Evolutionary conservation across 2,888 invertebrate species (phyloP).

Genomic region (Deilephila elpenor): DNA sequence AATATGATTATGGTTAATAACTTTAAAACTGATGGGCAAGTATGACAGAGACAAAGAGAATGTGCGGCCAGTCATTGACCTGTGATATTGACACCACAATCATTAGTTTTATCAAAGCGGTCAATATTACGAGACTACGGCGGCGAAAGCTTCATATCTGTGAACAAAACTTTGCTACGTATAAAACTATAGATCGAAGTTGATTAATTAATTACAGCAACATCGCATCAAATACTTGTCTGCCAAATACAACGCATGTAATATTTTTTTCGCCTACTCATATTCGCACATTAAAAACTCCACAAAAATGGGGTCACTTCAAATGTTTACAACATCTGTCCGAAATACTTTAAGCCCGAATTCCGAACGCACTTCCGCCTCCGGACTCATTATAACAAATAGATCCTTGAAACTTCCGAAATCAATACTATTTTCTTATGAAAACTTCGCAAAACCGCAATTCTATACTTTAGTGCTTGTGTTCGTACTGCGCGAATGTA

Average conservation of each 20-base stretch:
- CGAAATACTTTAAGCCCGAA: not conserved
- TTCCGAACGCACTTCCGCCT: not conserved
- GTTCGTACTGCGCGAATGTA: not conserved
- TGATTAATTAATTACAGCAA: constrained; percentile 3
- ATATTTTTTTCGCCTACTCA: not conserved
- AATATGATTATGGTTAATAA: too few relatives aligned
- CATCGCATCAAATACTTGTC: not conserved
- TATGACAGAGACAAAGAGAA: too few relatives aligned
- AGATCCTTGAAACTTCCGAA: not conserved
- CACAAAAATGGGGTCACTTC: not conserved
- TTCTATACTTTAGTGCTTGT: not conserved
- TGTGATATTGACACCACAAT: too few relatives aligned
- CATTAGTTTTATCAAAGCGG: too few relatives aligned
- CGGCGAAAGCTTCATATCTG: too few relatives aligned
- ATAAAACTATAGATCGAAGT: too few relatives aligned
- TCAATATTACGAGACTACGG: too few relatives aligned
- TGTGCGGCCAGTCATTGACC: too few relatives aligned
- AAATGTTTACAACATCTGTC: constrained; percentile 8
- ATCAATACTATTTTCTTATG: constrained; percentile 21
- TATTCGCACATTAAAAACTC: not conserved
- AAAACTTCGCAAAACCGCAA: constrained; percentile 22
- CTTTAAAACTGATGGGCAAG: too few relatives aligned
- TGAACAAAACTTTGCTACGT: too few relatives aligned
- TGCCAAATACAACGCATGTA: constrained; percentile 3
- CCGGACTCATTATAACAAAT: constrained; percentile 6